Conservation (phyloP, 2,113 vertebrate genomes). For the Salvelinus fontinalis region DNA sequence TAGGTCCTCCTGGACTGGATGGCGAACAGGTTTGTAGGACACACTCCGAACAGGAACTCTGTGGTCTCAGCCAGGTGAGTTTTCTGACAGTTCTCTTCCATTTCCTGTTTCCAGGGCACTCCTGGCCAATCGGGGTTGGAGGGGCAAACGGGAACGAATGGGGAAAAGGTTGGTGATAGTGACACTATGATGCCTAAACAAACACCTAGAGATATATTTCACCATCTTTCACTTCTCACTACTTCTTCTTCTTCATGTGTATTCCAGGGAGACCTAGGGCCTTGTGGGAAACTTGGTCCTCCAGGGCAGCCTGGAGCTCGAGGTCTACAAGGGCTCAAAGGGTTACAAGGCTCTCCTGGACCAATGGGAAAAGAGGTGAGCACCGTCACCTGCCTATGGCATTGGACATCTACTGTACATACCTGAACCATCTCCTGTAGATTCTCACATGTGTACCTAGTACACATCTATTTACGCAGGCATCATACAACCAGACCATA, state of each 20-base stretch:
- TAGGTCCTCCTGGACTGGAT: conserved; percentile 62
- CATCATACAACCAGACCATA: neutral
- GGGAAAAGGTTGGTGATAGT: conserved; percentile 73
- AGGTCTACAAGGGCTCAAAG: conserved; percentile 72
- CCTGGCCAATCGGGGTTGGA: conserved; percentile 69
- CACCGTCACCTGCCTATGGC: neutral
- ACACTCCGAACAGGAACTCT: too few relatives aligned
- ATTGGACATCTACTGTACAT: neutral
- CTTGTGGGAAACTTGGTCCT: conserved; percentile 66
- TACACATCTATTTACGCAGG: neutral
- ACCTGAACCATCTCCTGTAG: neutral
- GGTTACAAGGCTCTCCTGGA: conserved; percentile 68
- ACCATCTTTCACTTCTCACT: neutral
- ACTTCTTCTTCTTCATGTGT: neutral
- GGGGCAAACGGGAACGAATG: conserved; percentile 76
- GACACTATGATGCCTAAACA: neutral
- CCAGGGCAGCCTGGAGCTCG: conserved; percentile 69
- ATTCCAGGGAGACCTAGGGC: conserved; percentile 78
- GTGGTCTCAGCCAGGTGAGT: too few relatives aligned
- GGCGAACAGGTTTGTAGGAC: conserved; percentile 67
- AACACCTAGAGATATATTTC: too few relatives aligned
- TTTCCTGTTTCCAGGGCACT: conserved; percentile 69
- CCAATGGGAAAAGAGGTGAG: conserved; percentile 76
- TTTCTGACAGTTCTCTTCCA: neutral
- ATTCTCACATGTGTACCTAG: neutral